A percentile compares a stretch with the other conserved stretches of the same genome.
Conservation (phyloP, 2,888 invertebrate species). For the Eupithecia subfuscata region DNA sequence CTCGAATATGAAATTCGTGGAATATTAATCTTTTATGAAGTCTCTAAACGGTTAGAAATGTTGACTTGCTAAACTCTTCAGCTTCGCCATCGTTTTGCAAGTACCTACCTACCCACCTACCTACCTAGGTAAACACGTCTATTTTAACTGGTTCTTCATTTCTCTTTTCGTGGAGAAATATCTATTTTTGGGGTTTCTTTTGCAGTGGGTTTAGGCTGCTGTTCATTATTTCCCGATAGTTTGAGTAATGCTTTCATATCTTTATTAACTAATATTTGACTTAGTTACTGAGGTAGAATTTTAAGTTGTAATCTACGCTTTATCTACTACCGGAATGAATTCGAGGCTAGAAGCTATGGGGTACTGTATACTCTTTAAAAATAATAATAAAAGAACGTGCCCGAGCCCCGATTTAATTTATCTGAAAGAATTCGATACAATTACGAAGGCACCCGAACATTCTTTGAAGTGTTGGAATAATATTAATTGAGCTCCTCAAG, state of each 20-base stretch:
- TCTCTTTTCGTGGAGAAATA: background rate
- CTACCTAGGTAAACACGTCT: background rate
- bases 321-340: background rate
- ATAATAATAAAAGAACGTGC: slow-evolving; percentile 9
- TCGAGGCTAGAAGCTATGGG: background rate
- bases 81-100: background rate
- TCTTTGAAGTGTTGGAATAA: slow-evolving; percentile 53
- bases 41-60: background rate
- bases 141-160: background rate
- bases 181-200: background rate
- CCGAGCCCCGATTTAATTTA: slow-evolving; percentile 8
- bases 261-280: background rate
- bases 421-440: slow-evolving; percentile 29
- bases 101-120: background rate
- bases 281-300: background rate
- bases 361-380: background rate
- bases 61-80: background rate
- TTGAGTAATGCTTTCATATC: background rate
- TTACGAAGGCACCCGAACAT: slow-evolving; percentile 23
- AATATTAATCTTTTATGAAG: slow-evolving; percentile 30
- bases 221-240: background rate
- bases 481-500: slow-evolving; percentile 39
- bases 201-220: background rate
- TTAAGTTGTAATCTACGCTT: background rate
- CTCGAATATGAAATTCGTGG: slow-evolving; percentile 35